Conservation (phyloP, 2,888 invertebrate species). For the Kryphioiulus occultus region DNA sequence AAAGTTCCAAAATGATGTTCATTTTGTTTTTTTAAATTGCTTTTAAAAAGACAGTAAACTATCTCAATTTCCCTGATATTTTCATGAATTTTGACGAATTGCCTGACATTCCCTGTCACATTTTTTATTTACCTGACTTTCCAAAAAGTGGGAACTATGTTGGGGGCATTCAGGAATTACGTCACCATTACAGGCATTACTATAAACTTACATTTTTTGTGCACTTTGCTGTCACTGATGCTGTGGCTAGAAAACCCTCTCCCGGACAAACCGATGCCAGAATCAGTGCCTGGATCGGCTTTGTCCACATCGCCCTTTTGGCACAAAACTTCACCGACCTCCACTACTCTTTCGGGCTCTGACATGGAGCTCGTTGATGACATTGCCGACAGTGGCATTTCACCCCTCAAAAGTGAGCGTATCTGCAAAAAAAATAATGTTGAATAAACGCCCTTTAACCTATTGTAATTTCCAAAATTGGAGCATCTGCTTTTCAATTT, state of each 20-base stretch:
- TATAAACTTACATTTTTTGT: not conserved
- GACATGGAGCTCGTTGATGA: not conserved
- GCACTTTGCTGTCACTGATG: not conserved
- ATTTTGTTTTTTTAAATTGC: no score
- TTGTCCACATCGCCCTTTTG: not conserved
- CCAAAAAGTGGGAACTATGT: no score
- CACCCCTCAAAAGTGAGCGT: conserved; percentile 4
- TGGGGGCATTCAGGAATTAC: no score
- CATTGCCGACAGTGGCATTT: not conserved
- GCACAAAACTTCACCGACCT: not conserved
- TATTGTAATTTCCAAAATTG: no score
- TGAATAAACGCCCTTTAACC: not conserved
- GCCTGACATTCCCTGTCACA: no score
- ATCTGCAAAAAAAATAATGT: conserved; percentile 8
- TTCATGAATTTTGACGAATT: no score
- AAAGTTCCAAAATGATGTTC: no score
- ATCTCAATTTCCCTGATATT: no score
- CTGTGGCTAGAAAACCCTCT: not conserved
- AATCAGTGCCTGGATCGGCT: conserved; percentile 21
- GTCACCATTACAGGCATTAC: no score
- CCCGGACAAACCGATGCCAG: conserved; percentile 45
- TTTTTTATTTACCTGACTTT: no score
- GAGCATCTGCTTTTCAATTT: no score
- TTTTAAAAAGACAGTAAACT: no score
- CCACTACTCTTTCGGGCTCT: not conserved